phyloP scores from a whole-genome alignment of 2,113 vertebrate genomes.

The Toxotes jaculatrix region DNA sequence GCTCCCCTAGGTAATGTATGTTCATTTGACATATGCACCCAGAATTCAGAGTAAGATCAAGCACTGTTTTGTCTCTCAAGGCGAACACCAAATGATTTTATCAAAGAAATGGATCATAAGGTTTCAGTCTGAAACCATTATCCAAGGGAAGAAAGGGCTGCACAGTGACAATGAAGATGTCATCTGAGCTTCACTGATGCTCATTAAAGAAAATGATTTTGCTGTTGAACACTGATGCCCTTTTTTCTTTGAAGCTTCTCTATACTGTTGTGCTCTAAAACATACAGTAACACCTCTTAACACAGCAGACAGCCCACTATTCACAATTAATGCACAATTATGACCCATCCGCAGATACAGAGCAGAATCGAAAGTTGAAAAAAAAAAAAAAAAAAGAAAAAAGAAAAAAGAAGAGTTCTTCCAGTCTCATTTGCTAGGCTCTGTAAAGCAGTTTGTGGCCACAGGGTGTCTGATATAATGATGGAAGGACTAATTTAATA shows the following conservation, averaged over 20 bases:
- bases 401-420: constrained; percentile 6
- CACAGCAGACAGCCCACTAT: not conserved
- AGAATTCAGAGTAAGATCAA: constrained; percentile 46
- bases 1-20: constrained; percentile 32
- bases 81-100: constrained; percentile 27
- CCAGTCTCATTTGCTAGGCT: not conserved
- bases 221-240: constrained; percentile 29
- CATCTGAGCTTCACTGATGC: constrained; percentile 40
- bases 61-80: constrained; percentile 46
- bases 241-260: constrained; percentile 39
- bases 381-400: not conserved
- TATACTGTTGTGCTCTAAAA: not conserved
- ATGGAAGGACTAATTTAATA: constrained; percentile 18
- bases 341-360: not conserved
- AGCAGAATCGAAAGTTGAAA: not conserved
- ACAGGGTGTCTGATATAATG: constrained; percentile 29
- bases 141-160: constrained; percentile 31
- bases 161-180: constrained; percentile 44
- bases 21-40: constrained; percentile 47
- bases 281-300: constrained; percentile 16
- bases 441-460: constrained; percentile 26
- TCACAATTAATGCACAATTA: constrained; percentile 25
- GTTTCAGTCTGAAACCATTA: constrained; percentile 50
- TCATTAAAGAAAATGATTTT: constrained; percentile 66
- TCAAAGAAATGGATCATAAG: constrained; percentile 56